Evolutionary conservation across 2,888 invertebrate genomes (phyloP), one percentile per base, ranked within the genome.

Genomic region (Poecilus cupreus): DNA sequence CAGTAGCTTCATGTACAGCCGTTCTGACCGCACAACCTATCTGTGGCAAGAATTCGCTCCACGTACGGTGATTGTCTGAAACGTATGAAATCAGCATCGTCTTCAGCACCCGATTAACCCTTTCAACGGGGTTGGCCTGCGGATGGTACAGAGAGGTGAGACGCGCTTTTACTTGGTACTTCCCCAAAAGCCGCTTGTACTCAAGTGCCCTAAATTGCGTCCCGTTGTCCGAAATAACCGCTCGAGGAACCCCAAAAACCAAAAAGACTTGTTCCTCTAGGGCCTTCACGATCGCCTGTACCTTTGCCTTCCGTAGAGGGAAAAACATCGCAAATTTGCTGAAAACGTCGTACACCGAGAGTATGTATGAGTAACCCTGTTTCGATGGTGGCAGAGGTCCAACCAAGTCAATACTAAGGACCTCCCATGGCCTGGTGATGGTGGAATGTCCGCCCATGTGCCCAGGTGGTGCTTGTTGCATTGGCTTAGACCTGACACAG

Each of bases 401-500:
- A n/a, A 85, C 43, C 0, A 83, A 18, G 80, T 85, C 85, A 1
- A 60, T 76, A 6, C 81, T 60, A 13, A 85, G 75, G 11, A 82
- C 51, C 57, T 83, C 82, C 84, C 85, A 85, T 3, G 83, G 83
- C 51, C 64, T 57, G 16, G 54, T 20, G 8, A 83, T 80, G 0
- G 82, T 72, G 3, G 81, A 79, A 18, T 83, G 83, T 4, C 82
- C 68, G 1, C 83, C 82, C 85, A 86, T 86, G 0, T 82, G 18
- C 0, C 86, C 85, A 0, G 83, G 72, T 5, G 84, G 83, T 1
- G 39, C 10, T 4, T 32, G 32, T n/a, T 84, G 84, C 11, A 82
- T 82, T 1, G 83, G 84, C 76, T 86, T 86, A 0, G 72, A 32
- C n/a, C 70, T 22, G 8, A 84, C 80, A 76, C 86, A 87, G 0